These are phyloP conservation scores for Acleris cristana DNA, from an alignment of 2,888 invertebrate genomes.

Conservation along the genomic window DNA sequence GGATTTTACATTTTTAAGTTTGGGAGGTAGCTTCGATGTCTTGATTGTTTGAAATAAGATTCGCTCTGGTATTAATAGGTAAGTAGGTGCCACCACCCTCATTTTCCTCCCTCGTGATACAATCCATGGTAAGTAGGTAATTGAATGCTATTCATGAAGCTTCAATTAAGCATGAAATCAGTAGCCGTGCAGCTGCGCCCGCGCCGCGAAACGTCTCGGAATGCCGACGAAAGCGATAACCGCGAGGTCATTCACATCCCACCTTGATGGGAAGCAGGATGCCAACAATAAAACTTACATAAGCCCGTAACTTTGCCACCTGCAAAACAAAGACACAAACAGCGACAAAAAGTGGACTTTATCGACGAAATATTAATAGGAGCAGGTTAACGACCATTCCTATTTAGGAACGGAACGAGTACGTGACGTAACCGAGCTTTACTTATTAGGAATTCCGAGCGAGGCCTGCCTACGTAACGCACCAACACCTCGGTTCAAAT, in stretches of 20 bases:
- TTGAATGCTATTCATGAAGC: neutral
- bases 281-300: constrained; percentile 46
- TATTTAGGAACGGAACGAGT: constrained; percentile 57
- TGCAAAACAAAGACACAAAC: constrained; percentile 41
- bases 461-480: constrained; percentile 32
- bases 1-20: too few relatives aligned
- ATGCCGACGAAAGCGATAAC: constrained; percentile 68
- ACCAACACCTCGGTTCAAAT: constrained; percentile 16
- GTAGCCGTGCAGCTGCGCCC: constrained; percentile 1
- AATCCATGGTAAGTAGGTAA: too few relatives aligned
- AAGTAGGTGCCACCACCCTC: too few relatives aligned
- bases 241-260: constrained; percentile 62
- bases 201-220: constrained; percentile 47
- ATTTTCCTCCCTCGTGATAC: too few relatives aligned
- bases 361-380: constrained; percentile 53
- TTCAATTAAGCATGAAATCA: constrained; percentile 20
- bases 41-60: too few relatives aligned
- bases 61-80: too few relatives aligned
- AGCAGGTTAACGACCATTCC: constrained; percentile 64
- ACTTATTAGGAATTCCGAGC: constrained; percentile 45
- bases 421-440: constrained; percentile 50
- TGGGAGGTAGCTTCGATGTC: too few relatives aligned
- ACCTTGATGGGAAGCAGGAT: constrained; percentile 51
- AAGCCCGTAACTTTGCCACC: constrained; percentile 39
- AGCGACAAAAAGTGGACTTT: constrained; percentile 30